A percentile compares a stretch with the other conserved stretches of the same genome.
phyloP scores from a whole-genome alignment of 2,113 vertebrate species.

The Hemichromis elongatus region DNA sequence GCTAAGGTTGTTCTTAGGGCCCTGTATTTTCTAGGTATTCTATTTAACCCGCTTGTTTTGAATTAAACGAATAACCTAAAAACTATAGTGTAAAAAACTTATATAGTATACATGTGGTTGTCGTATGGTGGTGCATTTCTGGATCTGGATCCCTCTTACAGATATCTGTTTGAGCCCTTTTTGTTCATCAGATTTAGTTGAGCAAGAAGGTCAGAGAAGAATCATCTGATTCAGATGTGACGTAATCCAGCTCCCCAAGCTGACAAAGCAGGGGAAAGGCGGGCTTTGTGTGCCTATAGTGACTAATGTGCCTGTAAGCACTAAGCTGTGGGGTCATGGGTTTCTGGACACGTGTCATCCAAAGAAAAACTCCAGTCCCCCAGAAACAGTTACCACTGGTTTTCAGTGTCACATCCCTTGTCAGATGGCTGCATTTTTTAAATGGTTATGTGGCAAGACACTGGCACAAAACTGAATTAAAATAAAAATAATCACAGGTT shows the following conservation, averaged over 20 bases:
- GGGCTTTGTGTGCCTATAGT: not conserved
- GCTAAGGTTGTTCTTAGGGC: not conserved
- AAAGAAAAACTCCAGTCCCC: conserved; percentile 19
- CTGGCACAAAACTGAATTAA: not conserved
- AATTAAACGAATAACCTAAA: not conserved
- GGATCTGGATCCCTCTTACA: not conserved
- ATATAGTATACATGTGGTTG: not conserved
- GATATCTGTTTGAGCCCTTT: not conserved
- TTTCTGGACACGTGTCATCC: conserved; percentile 31
- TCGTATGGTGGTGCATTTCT: not conserved
- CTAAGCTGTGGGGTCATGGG: conserved; percentile 13
- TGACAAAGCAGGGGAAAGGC: conserved; percentile 29
- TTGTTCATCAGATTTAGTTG: not conserved
- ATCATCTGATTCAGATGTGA: conserved; percentile 55
- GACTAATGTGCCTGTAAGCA: conserved; percentile 38
- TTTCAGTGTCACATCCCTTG: not conserved
- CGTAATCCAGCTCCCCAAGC: conserved; percentile 40
- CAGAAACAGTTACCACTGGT: conserved; percentile 7
- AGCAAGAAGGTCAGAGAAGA: conserved; percentile 40
- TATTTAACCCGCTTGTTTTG: not conserved
- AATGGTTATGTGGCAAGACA: not conserved
- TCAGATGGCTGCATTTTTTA: not conserved
- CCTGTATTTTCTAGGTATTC: not conserved
- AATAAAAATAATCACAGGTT: not conserved
- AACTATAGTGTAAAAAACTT: not conserved